Base-by-base conservation (phyloP, 2,888 invertebrate species). In the Metopia argyrocephala region DNA sequence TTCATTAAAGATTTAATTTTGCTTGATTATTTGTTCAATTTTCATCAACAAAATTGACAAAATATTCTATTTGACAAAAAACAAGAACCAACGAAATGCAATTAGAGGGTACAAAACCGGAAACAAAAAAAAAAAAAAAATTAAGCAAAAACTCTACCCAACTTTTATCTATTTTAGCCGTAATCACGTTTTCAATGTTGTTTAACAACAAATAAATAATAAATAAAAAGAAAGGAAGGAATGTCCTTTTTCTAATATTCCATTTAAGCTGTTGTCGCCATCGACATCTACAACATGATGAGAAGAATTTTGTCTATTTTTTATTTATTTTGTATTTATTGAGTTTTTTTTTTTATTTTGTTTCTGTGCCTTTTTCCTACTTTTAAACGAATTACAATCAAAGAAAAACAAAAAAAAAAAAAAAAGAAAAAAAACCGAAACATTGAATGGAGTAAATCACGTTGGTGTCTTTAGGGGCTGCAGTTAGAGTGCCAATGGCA, bases 141-240 rank as follows among this genome's bases (percentile, higher is more conserved):
- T 3, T 12, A 31, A 31, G 12, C 6, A 31, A 31, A 31, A 31
- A 0, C 12, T 31, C 31, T 12, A 12, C 18, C 54, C 74, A 78
- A 74, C 69, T 68, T 76, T 65, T 74, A 61, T 69, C 70, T 38
- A 2, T 9, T 76, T 50, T 74, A 69, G 57, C 20, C 69, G 54
- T 74, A 81, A 81, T 81, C 81, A 81, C 61, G 74, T 70, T 81
- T 78, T 70, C 76, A 74, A 74, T 74, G 74, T 66, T 81, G 54
- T 56, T 74, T 6, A 25, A 15, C 54, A 54, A 9, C 31, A 31
- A 31, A 27, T 5, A 23, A 48, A 27, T 23, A 45, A 59, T 25
- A 45, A 57, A 48, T 27, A 5, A 20, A 23, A 71, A 61, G 52
- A 62, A 50, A 50, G 50, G 2, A 70, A 38, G 52, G 5, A n/a